phyloP scores from a whole-genome alignment of 2,113 vertebrate species.

The Gnathonemus longibarbis region DNA sequence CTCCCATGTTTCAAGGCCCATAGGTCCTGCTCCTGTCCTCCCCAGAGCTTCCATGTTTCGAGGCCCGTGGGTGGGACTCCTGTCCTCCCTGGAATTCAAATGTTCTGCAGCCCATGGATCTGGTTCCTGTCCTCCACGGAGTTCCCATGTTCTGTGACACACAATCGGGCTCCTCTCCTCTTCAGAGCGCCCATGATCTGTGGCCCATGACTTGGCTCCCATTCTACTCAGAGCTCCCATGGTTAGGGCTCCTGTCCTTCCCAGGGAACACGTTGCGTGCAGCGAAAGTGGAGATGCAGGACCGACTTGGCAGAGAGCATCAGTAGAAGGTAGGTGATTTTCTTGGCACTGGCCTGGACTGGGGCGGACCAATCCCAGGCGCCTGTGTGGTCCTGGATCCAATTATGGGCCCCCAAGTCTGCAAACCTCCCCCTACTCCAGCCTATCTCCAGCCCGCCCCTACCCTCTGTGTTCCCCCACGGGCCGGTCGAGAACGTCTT shows the following conservation, averaged over 20 bases:
- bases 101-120: not conserved
- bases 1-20: not conserved
- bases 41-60: not conserved
- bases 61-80: not conserved
- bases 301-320: slow-evolving; percentile 24
- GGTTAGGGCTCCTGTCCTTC: slow-evolving; percentile 17
- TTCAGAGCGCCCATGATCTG: not conserved
- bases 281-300: slow-evolving; percentile 58
- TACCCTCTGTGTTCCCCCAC: not conserved
- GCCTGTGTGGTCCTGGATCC: slow-evolving; percentile 55
- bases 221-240: slow-evolving; percentile 29
- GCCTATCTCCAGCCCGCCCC: not conserved
- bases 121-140: not conserved
- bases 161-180: not conserved
- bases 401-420: slow-evolving; percentile 36
- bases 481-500: no score
- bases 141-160: not conserved
- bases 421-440: not conserved
- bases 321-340: slow-evolving; percentile 47
- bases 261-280: slow-evolving; percentile 31
- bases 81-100: not conserved
- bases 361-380: slow-evolving; percentile 21
- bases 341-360: slow-evolving; percentile 43
- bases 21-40: not conserved
- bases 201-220: not conserved